A percentile compares a stretch with the other conserved stretches of the same genome.
phyloP scores from a whole-genome alignment of 2,113 vertebrate species.

The Pedionomus torquatus region DNA sequence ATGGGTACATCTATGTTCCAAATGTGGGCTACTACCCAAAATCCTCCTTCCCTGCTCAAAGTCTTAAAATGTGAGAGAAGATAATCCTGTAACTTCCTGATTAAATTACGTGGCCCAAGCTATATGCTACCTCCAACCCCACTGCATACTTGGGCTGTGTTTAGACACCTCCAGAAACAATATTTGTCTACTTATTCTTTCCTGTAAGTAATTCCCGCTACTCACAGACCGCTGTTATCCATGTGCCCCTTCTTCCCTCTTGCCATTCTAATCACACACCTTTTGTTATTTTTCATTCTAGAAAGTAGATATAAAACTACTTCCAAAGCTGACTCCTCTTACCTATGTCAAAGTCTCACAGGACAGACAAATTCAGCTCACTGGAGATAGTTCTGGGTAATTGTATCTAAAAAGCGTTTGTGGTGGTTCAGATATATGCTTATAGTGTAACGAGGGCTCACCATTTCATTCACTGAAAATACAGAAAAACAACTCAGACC shows the following conservation, averaged over 20 bases:
- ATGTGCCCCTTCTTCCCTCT: not conserved
- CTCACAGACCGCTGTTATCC: not conserved
- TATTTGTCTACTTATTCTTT: not conserved
- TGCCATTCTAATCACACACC: not conserved
- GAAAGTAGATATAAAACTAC: not conserved
- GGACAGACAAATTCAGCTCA: not conserved
- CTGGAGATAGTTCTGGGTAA: not conserved
- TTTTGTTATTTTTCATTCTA: not conserved
- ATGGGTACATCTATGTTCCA: not conserved
- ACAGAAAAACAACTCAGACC: not conserved
- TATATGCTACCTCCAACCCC: rapidly evolving
- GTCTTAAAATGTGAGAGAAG: not conserved
- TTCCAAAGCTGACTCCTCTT: not conserved
- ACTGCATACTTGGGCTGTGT: not conserved
- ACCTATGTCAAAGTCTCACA: not conserved
- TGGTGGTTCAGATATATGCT: not conserved
- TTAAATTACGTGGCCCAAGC: not conserved
- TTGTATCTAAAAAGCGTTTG: not conserved
- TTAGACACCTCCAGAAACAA: not conserved
- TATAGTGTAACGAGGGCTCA: not conserved
- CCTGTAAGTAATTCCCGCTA: not conserved
- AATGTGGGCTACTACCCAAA: not conserved
- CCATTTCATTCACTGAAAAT: not conserved
- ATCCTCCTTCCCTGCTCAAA: not conserved
- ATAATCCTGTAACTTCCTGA: not conserved